Base-by-base conservation (phyloP, 2,797 vertebrate species). In the Distichodus sexfasciatus region DNA sequence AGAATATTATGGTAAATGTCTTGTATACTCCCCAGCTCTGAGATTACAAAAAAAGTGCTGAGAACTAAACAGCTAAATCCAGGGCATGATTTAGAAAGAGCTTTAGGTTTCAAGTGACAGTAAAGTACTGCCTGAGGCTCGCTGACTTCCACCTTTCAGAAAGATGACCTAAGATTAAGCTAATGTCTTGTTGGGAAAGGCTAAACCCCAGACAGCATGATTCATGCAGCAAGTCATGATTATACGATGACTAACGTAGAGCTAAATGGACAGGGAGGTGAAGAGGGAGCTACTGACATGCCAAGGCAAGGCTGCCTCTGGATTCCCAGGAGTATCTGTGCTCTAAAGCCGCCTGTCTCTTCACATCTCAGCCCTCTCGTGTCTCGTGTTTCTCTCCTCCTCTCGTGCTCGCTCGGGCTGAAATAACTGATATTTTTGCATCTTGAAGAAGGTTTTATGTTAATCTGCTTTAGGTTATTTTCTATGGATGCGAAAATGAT, bases 221-320 rank as follows among this genome's bases (percentile, higher is more conserved):
- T 62, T 74, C 65, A 68, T 24, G 28, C 3, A 31, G 11, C 21
- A 29, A 14, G 38, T 48, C 33, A 47, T 38, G 28, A 24, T 50
- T 35, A 48, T 35, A 15, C 7, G 21, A 14, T 24, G 59, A 58
- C 28, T 57, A 21, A 54, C 43, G 54, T 63, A 5, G 47, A 63
- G 31, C 33, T 55, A 58, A 33, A 54, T 61, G 47, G 65, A 6
- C 15, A 28, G 10, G 33, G 46, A 58, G 51, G 54, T 23, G 35
- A 51, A 51, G 10, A 48, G 68, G 23, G 26, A 68, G 26, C 23
- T 35, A 46, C 47, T 68, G n/a, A 48, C 71, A 74, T 41, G 71
- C 50, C 65, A 19, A 48, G 55, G 50, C 59, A 74, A 68, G 15
- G 29, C 51, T 57, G 35, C 12, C n/a, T 46, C 44, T 6, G 23